These are phyloP conservation scores for Callorhinus ursinus DNA, from an alignment of 2,113 vertebrate species.

Conservation along the genomic window DNA sequence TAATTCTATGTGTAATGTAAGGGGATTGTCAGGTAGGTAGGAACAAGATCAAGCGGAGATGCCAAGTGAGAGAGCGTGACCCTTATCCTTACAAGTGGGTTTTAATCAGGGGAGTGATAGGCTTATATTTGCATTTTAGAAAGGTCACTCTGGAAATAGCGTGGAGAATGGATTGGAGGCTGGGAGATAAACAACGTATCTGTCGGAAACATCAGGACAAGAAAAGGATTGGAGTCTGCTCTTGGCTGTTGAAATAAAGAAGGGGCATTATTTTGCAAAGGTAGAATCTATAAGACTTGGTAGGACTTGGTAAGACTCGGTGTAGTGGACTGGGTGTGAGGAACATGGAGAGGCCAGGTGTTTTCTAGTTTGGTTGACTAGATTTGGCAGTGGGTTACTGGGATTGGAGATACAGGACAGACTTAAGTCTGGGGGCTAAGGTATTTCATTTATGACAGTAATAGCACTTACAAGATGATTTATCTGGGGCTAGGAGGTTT, in stretches of 20 bases:
- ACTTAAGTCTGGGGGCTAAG: not conserved
- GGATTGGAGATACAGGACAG: not conserved
- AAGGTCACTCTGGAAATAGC: constrained; percentile 45
- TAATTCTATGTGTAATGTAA: not conserved
- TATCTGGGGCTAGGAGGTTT: not conserved
- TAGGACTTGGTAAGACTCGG: not conserved
- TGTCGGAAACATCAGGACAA: not conserved
- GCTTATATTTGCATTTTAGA: constrained; percentile 2
- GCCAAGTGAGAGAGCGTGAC: not conserved
- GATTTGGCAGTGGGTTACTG: not conserved
- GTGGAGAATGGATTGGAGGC: not conserved
- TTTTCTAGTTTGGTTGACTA: not conserved
- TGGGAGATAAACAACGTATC: not conserved
- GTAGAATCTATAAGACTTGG: not conserved
- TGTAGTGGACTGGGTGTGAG: not conserved
- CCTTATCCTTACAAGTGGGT: not conserved
- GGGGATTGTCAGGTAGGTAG: not conserved
- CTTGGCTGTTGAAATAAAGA: not conserved
- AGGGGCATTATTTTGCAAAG: not conserved
- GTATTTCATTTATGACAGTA: not conserved
- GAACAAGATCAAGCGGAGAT: not conserved
- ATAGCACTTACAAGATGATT: not conserved
- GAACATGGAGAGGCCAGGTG: not conserved
- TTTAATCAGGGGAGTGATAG: not conserved
- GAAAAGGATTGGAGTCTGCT: not conserved